Percentiles rank a stretch among this genome's conserved stretches.
These are phyloP conservation scores for Furnarius figulus DNA, from an alignment of 2,113 vertebrate genomes.

Conservation along the genomic window DNA sequence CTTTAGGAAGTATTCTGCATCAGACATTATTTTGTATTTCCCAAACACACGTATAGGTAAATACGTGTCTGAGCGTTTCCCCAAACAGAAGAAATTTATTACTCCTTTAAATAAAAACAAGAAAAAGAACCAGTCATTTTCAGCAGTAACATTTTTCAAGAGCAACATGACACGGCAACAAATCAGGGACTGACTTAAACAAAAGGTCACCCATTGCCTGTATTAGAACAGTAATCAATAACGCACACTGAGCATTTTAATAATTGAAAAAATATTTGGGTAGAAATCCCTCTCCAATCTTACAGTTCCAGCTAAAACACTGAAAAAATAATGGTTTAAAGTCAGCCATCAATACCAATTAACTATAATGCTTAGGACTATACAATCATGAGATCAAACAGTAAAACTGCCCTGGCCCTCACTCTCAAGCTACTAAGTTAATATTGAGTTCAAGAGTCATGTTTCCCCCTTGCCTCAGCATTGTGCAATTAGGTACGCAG, in stretches of 20 bases:
- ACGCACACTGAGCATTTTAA: background rate
- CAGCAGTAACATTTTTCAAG: background rate
- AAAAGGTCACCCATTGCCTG: background rate
- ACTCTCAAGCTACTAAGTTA: background rate
- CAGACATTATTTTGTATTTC: background rate
- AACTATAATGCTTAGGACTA: background rate
- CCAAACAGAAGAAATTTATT: background rate
- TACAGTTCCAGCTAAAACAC: background rate
- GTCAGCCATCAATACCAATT: background rate
- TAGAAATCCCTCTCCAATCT: background rate
- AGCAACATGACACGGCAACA: background rate
- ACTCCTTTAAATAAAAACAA: background rate
- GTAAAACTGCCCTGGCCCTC: background rate
- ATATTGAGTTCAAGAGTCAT: background rate
- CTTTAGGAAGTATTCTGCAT: background rate
- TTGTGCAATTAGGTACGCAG: background rate
- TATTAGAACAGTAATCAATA: background rate
- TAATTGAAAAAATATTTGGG: background rate
- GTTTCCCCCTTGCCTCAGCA: fast-evolving
- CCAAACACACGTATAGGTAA: background rate
- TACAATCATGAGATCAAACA: background rate
- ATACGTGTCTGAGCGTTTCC: background rate
- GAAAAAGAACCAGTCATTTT: background rate
- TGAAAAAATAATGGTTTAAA: background rate
- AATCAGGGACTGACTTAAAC: background rate